These are phyloP conservation scores for Coecobrya sp. DNA, from an alignment of 2,888 invertebrate species.

Conservation along the genomic window DNA sequence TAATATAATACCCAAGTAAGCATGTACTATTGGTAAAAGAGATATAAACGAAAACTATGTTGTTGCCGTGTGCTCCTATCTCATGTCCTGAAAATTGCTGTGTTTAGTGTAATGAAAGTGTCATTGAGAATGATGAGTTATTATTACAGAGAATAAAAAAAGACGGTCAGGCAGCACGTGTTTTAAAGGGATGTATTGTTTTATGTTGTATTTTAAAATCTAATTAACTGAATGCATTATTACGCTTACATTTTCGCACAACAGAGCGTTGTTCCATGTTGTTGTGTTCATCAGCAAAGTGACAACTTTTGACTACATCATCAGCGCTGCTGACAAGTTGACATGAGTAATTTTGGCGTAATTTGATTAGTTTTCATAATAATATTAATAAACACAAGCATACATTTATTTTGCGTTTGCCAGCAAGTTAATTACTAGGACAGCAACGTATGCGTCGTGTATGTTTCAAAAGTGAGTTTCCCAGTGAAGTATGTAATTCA, in stretches of 20 bases:
- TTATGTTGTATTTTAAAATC: not conserved
- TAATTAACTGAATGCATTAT: not conserved
- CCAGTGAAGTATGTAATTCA: not conserved
- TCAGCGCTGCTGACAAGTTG: not conserved
- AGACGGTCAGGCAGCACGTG: not conserved
- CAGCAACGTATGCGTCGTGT: not conserved
- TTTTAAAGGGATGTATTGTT: not conserved
- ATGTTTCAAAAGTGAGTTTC: not conserved
- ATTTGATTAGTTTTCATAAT: not conserved
- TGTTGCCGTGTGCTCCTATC: too few relatives aligned
- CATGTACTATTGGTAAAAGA: too few relatives aligned
- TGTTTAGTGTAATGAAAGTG: too few relatives aligned
- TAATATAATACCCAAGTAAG: too few relatives aligned
- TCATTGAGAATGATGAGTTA: too few relatives aligned
- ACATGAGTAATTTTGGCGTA: constrained; percentile 5
- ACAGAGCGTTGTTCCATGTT: too few relatives aligned
- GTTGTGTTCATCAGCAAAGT: not conserved
- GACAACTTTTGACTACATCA: not conserved
- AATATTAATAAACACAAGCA: not conserved
- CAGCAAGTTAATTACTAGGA: not conserved
- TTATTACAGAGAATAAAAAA: too few relatives aligned
- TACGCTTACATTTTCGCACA: too few relatives aligned
- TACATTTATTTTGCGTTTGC: not conserved
- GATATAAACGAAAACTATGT: too few relatives aligned
- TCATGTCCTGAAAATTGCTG: too few relatives aligned